A percentile compares a stretch with the other conserved stretches of the same genome.
Conservation (phyloP, 2,797 vertebrate genomes). For the Oreochromis mossambicus region DNA sequence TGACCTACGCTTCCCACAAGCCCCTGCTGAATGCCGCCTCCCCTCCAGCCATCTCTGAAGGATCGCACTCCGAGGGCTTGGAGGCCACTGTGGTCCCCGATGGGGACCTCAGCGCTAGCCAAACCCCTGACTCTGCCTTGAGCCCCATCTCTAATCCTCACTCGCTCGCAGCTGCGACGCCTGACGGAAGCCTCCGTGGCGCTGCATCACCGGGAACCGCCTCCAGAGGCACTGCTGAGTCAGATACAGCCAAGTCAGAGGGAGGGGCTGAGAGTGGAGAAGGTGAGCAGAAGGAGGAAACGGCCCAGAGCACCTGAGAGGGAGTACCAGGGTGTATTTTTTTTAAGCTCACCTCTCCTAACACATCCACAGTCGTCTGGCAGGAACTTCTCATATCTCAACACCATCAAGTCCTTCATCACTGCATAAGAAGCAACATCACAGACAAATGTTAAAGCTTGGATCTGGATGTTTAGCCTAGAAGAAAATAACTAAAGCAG, state of each 20-base stretch:
- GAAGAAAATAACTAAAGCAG: background rate
- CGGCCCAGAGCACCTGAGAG: constrained; percentile 54
- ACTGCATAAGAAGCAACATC: constrained; percentile 8
- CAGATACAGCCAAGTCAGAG: constrained; percentile 24
- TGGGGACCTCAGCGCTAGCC: constrained; percentile 42
- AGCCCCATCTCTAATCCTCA: constrained; percentile 57
- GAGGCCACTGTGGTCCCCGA: constrained; percentile 41
- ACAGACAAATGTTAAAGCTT: constrained; percentile 16
- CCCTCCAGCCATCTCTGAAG: constrained; percentile 28
- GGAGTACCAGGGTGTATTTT: background rate
- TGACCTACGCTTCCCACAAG: constrained; percentile 67
- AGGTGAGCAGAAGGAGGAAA: constrained; percentile 23
- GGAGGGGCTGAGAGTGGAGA: constrained; percentile 27
- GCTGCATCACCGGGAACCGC: constrained; percentile 23
- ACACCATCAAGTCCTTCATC: constrained; percentile 4
- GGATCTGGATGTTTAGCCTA: constrained; percentile 4
- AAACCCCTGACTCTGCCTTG: constrained; percentile 62
- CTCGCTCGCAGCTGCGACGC: constrained; percentile 6
- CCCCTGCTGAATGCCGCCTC: constrained; percentile 59
- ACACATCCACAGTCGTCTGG: constrained; percentile 11
- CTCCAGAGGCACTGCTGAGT: constrained; percentile 28
- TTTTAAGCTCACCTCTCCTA: background rate
- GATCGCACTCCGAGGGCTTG: constrained; percentile 15
- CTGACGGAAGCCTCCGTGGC: constrained; percentile 36
- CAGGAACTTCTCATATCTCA: background rate